Conservation (phyloP, 2,888 invertebrate genomes). For the Rotaria macrura region DNA sequence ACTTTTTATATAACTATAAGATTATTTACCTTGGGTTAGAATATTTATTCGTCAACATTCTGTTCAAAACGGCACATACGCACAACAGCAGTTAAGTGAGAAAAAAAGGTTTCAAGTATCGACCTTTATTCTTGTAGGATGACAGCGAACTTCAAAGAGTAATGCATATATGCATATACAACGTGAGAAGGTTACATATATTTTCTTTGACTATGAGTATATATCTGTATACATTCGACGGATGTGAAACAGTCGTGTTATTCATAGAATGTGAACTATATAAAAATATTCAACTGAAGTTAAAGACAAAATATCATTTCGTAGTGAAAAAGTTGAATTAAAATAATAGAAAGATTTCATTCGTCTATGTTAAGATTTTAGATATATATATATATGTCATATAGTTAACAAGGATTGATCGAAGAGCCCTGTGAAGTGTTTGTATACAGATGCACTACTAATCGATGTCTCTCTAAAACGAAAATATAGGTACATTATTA, state of each 20-base stretch:
- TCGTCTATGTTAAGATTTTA: not conserved
- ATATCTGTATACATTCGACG: not conserved
- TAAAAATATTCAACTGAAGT: no score
- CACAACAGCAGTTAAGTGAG: not conserved
- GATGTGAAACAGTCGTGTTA: not conserved
- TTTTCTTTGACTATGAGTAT: not conserved
- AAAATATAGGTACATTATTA: not conserved
- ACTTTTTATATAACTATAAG: not conserved
- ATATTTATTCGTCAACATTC: not conserved
- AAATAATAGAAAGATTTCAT: not conserved
- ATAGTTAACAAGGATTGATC: not conserved
- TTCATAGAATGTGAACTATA: not conserved
- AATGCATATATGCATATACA: not conserved
- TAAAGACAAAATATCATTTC: no score
- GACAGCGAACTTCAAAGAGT: slow-evolving; percentile 4
- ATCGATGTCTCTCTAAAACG: not conserved
- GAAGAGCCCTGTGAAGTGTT: not conserved
- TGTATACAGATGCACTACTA: not conserved
- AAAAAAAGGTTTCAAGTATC: not conserved
- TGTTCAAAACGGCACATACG: not conserved
- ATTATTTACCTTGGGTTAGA: not conserved
- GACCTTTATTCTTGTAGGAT: not conserved
- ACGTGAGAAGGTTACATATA: not conserved
- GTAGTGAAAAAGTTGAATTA: not conserved
- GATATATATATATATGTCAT: not conserved